Conservation (phyloP, 2,113 vertebrate species). For the Shinisaurus crocodilurus region DNA sequence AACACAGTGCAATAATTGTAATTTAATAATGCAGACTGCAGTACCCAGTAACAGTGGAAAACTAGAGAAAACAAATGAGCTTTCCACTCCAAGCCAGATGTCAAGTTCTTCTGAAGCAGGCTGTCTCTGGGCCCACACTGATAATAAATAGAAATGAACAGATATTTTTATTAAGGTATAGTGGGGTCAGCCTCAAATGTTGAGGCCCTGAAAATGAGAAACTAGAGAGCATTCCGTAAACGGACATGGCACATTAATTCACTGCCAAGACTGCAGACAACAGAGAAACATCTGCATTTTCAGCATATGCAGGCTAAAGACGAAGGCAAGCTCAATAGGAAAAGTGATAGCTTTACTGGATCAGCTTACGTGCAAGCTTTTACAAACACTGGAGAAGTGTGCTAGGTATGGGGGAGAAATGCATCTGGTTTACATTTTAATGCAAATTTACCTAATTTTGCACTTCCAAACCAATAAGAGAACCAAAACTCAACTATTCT, state of each 20-base stretch:
- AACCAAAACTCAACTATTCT: no score
- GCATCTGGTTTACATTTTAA: no score
- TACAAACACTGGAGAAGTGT: not conserved
- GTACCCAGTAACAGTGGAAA: slow-evolving; percentile 55
- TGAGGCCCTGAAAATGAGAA: slow-evolving; percentile 44
- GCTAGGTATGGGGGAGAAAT: no score
- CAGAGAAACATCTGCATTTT: slow-evolving; percentile 35
- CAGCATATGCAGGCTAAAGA: not conserved
- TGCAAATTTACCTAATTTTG: no score
- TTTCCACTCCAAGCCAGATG: slow-evolving; percentile 53
- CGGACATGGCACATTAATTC: slow-evolving; percentile 51
- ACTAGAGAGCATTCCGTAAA: slow-evolving; percentile 23
- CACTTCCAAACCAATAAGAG: no score
- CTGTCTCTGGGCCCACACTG: slow-evolving; percentile 59
- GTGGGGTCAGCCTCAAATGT: slow-evolving; percentile 43
- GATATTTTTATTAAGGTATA: slow-evolving; percentile 57
- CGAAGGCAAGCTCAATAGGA: not conserved
- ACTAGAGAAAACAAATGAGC: slow-evolving; percentile 62
- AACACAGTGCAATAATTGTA: slow-evolving; percentile 63
- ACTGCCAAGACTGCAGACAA: slow-evolving; percentile 5
- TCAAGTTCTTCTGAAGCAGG: slow-evolving; percentile 43
- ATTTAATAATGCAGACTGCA: slow-evolving; percentile 69
- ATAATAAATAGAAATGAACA: slow-evolving; percentile 55
- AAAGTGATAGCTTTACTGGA: not conserved
- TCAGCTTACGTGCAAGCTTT: not conserved